Base-by-base conservation (phyloP, 2,113 vertebrate genomes). In the Melanotaenia duboulayi region DNA sequence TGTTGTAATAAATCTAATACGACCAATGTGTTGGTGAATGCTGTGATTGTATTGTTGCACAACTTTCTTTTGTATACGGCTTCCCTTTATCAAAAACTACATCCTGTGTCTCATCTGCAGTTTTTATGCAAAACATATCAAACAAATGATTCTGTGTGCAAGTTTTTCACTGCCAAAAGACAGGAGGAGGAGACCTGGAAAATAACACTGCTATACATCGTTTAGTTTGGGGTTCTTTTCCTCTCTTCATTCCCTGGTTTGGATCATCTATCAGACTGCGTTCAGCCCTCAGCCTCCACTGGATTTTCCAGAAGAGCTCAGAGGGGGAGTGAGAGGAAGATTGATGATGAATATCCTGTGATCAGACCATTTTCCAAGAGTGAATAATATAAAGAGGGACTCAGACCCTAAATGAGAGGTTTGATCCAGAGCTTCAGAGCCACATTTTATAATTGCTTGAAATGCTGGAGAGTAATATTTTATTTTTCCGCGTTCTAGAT, bases 81-180 rank as follows among this genome's bases (percentile, higher is more conserved):
- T 57, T 65, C 64, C 50, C 50, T 84, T 82, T 77, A 70, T 83
- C 73, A 69, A 87, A 87, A 92, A 87, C 90, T 87, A 90, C 80
- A 71, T 79, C 49, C 52, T 74, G 32, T 35, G 32, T 35, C 32
- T 35, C 32, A 35, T 35, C 32, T 35, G 32, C 32, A 35, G 32
- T 35, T 35, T 35, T 9, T 35, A 35, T 35, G 32, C 32, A 63
- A 40, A 78, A 63, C 42, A 79, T n/a, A 28, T 28, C 6, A 22
- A 37, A 54, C 52, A 55, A 24, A 42, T n/a, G 19, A 16, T 57
- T 68, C 11, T 46, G 44, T 11, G 67, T 44, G 66, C 75, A 62
- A 68, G n/a, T 71, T 80, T 79, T 87, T 77, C 65, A 61, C 50
- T 57, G 51, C 51, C 58, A 9, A 44, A 25, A 65, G 42, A 49